Evolutionary conservation across 2,797 vertebrate genomes (phyloP), one percentile per base, ranked within the genome.

Genomic region (Lycodopsis pacificus): DNA sequence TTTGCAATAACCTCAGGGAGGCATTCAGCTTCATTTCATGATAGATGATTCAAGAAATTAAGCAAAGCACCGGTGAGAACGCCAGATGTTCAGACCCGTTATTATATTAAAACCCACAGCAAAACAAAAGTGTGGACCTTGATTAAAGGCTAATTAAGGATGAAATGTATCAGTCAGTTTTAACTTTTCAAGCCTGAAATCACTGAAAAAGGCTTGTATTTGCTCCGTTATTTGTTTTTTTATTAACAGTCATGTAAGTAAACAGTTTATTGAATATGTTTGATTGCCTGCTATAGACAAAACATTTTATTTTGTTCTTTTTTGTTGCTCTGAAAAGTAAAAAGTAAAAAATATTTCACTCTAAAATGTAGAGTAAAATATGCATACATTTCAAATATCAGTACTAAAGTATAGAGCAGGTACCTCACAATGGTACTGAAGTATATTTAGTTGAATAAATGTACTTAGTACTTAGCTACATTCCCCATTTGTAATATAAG

Each of bases 31-130:
- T 54, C 59, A 2, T 65, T 65, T 76, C 42, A 32, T 69, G 58
- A 83, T 68, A 48, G 68, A 83, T 73, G 51, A 69, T 54, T 74
- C 74, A 38, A 61, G 22, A 65, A 76, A 73, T 76, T 65, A 56
- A 77, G 51, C 32, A 67, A 68, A 74, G 44, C 42, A 58, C 74
- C 57, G 62, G 20, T 66, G 74, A 57, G 66, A 22, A 67, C 5
- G 4, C 44, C 62, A 73, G 74, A 63, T 84, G 66, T 64, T 81
- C 67, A 59, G 36, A 72, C 38, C 38, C 46, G 32, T 22, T 65
- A 54, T 76, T 54, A 61, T 61, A 76, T 69, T 36, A 79, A 56
- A 68, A 76, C 10, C 38, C 22, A 17, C 48, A 57, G 69, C 71
- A 72, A 64, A 63, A 62, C 73, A 67, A 49, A 67, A 49, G 34